Conservation (phyloP, 2,888 invertebrate genomes). For the Amaurobius ferox region DNA sequence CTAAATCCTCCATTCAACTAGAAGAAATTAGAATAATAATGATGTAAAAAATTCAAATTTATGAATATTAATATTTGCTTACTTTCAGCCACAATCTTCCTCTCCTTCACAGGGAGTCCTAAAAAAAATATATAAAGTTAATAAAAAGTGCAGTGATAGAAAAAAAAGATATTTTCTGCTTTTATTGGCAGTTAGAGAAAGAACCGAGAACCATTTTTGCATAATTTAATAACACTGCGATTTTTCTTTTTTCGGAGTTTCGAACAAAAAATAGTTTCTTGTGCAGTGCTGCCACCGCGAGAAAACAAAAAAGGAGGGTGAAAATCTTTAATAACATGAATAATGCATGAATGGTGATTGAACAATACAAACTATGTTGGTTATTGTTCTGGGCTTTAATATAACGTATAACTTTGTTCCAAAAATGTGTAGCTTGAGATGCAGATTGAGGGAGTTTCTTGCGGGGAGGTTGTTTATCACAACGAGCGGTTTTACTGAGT, state of each 20-base stretch:
- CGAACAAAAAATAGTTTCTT: not conserved
- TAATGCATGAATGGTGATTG: constrained; percentile 47
- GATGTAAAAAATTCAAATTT: constrained; percentile 15
- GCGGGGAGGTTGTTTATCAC: too few relatives aligned
- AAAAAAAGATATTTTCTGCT: not conserved
- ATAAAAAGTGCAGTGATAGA: constrained; percentile 20
- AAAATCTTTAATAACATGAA: constrained; percentile 68
- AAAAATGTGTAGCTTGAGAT: not conserved
- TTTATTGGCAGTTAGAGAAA: not conserved
- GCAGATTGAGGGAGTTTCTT: not conserved
- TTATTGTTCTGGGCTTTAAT: not conserved
- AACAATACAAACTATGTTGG: not conserved
- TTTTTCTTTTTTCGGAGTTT: not conserved
- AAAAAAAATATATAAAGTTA: constrained; percentile 39
- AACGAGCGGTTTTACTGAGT: too few relatives aligned
- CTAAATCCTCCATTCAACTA: not conserved
- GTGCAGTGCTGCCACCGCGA: not conserved
- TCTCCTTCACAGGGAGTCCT: constrained; percentile 54
- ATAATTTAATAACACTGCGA: constrained; percentile 63
- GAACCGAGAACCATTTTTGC: constrained; percentile 38
- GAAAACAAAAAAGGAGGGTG: constrained; percentile 50
- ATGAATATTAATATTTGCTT: constrained; percentile 70
- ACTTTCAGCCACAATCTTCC: constrained; percentile 50
- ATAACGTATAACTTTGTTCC: not conserved
- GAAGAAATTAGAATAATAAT: not conserved